Base-by-base conservation (phyloP, 2,113 vertebrate genomes). In the Pionites leucogaster region DNA sequence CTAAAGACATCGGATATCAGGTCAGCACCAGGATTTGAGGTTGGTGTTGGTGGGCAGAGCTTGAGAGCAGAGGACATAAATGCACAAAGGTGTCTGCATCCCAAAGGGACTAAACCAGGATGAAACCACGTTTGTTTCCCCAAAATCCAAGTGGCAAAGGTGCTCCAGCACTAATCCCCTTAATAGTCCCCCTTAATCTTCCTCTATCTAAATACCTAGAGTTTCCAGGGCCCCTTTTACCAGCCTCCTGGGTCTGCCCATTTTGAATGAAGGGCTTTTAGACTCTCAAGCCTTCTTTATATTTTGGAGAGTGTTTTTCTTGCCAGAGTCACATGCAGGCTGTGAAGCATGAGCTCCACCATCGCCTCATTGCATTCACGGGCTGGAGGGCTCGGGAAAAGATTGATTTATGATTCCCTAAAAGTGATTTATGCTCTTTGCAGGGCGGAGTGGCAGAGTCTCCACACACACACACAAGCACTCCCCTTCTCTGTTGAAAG, bases 371-470 rank as follows among this genome's bases (percentile, higher is more conserved):
- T 77, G 89, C 82, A 20, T 44, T 60, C 89, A 6, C 3, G n/a
- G 90, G 82, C 86, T 31, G 82, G 52, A 68, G 91, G 81, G 91
- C 94, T 67, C 4, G 3, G 39, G 53, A 23, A 72, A 22, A 49
- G 88, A 84, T 13, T 80, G 96, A 95, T 97, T 97, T 97, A 95
- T 13, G 53, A 37, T 76, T 92, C 88, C 80, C 74, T 75, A 49
- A 72, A 71, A 88, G 78, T 93, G 94, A 97, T 97, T 97, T 94
- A 96, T 69, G 41, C 78, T 55, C 49, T 55, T 42, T 79, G 75
- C 69, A 47, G 62, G 64, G 74, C 55, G 1, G 60, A 57, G 55
- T 14, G 3, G 62, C 65, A 78, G 28, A 87, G 39, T 35, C 57
- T 46, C 18, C 39, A 7, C 52, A 12, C 53, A 31, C 13, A 11